phyloP scores from a whole-genome alignment of 37 sponge, comb jelly and placozoan genomes.

The Spongilla lacustris region DNA sequence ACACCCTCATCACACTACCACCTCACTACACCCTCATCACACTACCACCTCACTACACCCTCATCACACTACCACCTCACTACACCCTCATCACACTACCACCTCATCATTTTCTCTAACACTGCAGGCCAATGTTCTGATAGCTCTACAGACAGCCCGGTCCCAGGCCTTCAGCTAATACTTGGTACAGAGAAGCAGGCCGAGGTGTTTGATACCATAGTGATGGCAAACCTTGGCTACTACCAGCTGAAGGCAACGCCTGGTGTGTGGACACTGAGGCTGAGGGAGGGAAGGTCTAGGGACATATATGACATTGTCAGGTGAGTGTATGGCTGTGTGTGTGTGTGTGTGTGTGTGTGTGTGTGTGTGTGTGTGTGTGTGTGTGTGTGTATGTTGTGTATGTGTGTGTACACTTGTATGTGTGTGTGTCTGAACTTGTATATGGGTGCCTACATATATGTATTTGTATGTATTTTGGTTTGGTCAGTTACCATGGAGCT shows the following conservation, averaged over 20 bases:
- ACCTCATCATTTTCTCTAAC: not conserved
- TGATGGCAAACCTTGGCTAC: slow-evolving; percentile 98
- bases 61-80: not conserved
- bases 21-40: not conserved
- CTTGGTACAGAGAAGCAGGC: slow-evolving; percentile 72
- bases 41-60: slow-evolving; percentile 21
- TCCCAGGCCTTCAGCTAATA: slow-evolving; percentile 87
- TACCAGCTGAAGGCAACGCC: slow-evolving; percentile 93
- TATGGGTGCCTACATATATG: too few species aligned
- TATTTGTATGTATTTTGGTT: too few species aligned
- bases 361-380: slow-evolving; percentile 2
- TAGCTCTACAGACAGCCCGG: slow-evolving; percentile 57
- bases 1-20: too few species aligned
- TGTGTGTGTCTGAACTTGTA: too few species aligned
- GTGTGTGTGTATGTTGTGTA: not conserved
- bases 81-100: not conserved
- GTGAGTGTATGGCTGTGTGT: slow-evolving; percentile 14
- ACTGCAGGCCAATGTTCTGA: slow-evolving; percentile 83
- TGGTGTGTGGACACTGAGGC: slow-evolving; percentile 83
- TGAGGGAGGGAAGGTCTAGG: slow-evolving; percentile 81
- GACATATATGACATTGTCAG: slow-evolving; percentile 81
- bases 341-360: not conserved
- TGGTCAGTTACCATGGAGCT: slow-evolving; percentile 36
- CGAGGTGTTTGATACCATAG: slow-evolving; percentile 86
- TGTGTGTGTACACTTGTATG: not conserved